Conservation (phyloP, 2,888 invertebrate genomes). For the Rhagonycha fulva region DNA sequence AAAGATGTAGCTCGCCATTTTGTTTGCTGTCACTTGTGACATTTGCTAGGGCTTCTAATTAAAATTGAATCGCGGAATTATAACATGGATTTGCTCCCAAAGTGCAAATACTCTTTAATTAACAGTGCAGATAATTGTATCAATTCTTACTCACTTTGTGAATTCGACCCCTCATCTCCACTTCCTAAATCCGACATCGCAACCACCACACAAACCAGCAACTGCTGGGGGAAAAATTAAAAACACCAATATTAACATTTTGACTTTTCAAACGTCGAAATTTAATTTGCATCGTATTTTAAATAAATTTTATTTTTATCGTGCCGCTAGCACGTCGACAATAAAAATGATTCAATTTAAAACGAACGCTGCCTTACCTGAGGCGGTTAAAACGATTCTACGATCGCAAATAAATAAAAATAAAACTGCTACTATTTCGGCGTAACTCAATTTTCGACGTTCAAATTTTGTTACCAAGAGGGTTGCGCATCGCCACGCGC, state of each 20-base stretch:
- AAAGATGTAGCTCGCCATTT: slow-evolving; percentile 27
- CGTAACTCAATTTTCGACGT: not conserved
- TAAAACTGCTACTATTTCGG: not conserved
- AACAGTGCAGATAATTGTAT: not conserved
- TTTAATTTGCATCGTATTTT: not conserved
- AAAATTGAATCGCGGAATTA: not conserved
- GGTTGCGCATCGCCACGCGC: slow-evolving; percentile 14
- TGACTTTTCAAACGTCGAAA: slow-evolving; percentile 1
- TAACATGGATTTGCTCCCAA: not conserved
- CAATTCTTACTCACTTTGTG: slow-evolving; percentile 70
- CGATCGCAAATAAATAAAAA: not conserved
- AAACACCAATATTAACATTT: slow-evolving; percentile 9
- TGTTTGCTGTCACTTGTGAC: slow-evolving; percentile 26
- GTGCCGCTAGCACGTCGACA: not conserved
- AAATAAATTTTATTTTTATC: not conserved
- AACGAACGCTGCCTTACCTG: not conserved
- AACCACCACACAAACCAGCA: slow-evolving; percentile 54
- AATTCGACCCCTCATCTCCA: slow-evolving; percentile 78
- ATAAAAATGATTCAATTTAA: not conserved
- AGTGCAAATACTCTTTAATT: not conserved
- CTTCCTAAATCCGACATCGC: slow-evolving; percentile 80
- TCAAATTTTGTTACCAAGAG: not conserved
- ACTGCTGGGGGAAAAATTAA: slow-evolving; percentile 44
- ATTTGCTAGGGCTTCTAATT: not conserved
- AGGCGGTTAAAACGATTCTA: not conserved